Percentiles rank a stretch among this genome's conserved stretches.
Conservation (phyloP, 2,797 vertebrate genomes). For the Melopsittacus undulatus region DNA sequence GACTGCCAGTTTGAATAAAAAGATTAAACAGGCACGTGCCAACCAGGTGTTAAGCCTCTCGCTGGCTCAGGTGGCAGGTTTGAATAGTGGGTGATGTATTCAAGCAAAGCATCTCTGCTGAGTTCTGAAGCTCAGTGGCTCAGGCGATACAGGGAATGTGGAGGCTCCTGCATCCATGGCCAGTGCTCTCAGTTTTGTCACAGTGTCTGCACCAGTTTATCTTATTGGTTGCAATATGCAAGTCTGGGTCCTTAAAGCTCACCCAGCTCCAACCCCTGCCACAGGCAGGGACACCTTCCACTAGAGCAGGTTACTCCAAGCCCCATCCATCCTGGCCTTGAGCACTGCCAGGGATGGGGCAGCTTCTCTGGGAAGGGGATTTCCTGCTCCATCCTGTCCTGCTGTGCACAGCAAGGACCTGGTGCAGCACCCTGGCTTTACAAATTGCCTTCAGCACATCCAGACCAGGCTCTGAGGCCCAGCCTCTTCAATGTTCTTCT, state of each 20-base stretch:
- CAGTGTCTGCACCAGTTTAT: neutral
- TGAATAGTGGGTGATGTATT: neutral
- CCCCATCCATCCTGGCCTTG: neutral
- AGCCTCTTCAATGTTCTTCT: neutral
- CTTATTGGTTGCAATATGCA: neutral
- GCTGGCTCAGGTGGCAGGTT: neutral
- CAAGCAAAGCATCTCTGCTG: neutral
- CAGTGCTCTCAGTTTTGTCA: fast-evolving
- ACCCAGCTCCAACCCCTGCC: neutral
- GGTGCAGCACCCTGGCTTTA: neutral
- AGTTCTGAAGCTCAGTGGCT: fast-evolving
- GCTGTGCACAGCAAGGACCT: neutral
- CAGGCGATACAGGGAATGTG: fast-evolving
- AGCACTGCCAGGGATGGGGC: neutral
- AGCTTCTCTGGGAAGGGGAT: neutral
- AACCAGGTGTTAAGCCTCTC: neutral
- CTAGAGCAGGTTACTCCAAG: neutral
- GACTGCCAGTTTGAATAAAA: constrained; percentile 33
- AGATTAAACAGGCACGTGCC: constrained; percentile 49
- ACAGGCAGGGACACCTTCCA: neutral
- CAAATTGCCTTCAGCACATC: fast-evolving
- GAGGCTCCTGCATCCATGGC: neutral
- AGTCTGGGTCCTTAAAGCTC: neutral
- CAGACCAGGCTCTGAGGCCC: neutral
- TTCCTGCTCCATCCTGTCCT: neutral